Evolutionary conservation across 2,888 invertebrate genomes (phyloP), one percentile per base, ranked within the genome.

Genomic region (Sicus ferrugineus): DNA sequence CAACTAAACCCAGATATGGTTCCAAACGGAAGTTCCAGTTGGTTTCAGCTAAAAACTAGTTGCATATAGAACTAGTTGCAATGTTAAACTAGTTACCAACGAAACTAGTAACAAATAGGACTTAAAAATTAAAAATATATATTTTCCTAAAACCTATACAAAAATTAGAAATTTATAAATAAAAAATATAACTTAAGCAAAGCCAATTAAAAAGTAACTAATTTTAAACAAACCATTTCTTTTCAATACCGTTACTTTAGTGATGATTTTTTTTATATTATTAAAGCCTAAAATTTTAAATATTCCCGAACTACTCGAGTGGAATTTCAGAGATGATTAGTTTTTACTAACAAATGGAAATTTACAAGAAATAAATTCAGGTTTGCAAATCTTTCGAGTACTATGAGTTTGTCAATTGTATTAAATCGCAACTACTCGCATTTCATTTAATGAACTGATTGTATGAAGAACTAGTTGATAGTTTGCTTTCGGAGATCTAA

Each of bases 291-390:
- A 42, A 42, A 9, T 16, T 42, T 42, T 4, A 61, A 19, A 21
- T 16, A 59, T 28, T 58, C 19, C 19, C 2, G 26, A 6, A 11
- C 28, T 52, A 65, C 14, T 54, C 46, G 19, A 46, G 28, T 26
- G 23, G 19, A 42, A 16, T 65, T 38, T 30, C 28, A 66, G 56
- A 6, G 5, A 66, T 54, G 34, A 31, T 56, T 56, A 46, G 28
- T 56, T 58, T 16, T 42, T 28, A 26, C 46, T 66, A 66, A 56
- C 19, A 56, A 66, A 62, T 68, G 62, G 46, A 59, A 67, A 30
- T 67, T 67, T 67, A 67, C 67, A 67, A 67, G 67, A 31, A 48
- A 54, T 54, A 14, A 14, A 23, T 28, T 54, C 16, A 42, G 9
- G 21, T 61, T 42, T 23, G 34, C 26, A 26, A 42, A 61, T 0